phyloP scores from a whole-genome alignment of 2,113 vertebrate genomes.

The Lepus europaeus region DNA sequence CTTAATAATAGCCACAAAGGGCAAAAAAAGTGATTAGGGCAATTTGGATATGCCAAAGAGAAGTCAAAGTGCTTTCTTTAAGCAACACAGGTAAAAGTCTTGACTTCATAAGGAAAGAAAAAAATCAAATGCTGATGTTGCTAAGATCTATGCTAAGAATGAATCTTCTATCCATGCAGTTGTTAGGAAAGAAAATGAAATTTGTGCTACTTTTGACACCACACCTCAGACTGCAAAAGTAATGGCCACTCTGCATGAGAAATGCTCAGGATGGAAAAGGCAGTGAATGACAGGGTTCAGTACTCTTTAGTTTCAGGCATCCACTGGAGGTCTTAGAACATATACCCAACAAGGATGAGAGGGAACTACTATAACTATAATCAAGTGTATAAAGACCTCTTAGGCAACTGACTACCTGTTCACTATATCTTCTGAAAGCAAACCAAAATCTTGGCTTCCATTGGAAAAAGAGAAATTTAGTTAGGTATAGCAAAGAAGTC shows the following conservation, averaged over 20 bases:
- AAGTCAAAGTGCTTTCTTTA: neutral
- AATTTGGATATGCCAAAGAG: neutral
- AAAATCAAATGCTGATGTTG: neutral
- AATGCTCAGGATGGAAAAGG: neutral
- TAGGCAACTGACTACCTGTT: neutral
- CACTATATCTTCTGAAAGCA: neutral
- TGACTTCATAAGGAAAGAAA: neutral
- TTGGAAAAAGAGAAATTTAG: conserved; percentile 1
- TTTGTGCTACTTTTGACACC: neutral
- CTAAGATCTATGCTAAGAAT: neutral
- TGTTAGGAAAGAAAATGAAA: neutral
- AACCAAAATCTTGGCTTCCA: neutral
- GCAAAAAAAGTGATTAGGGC: neutral
- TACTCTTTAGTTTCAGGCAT: neutral
- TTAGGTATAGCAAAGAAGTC: neutral
- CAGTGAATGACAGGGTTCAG: neutral
- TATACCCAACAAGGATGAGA: neutral
- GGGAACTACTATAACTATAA: neutral
- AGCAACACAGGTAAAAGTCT: neutral
- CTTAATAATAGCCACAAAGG: neutral
- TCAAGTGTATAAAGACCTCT: neutral
- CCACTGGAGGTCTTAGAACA: neutral
- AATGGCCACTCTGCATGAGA: neutral
- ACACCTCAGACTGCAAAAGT: neutral
- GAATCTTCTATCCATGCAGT: neutral